Base-by-base conservation (phyloP, 2,888 invertebrate genomes). In the Plagodis dolabraria region DNA sequence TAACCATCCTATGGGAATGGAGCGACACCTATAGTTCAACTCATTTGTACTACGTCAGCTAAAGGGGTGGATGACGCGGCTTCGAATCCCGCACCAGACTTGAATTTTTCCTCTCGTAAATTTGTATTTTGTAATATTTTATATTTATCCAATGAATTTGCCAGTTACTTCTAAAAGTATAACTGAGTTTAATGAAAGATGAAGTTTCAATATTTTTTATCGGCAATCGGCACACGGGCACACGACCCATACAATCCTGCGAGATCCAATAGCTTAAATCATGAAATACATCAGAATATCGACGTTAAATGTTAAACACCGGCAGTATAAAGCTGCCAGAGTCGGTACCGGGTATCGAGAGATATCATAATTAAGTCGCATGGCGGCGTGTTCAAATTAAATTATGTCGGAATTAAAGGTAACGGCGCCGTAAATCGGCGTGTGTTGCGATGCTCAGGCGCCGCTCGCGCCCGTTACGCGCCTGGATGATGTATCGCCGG, bases 381-480 rank as follows among this genome's bases (percentile, higher is more conserved):
- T 69, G 71, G 83, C 77, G 81, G 78, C 85, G 80, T 88, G 87
- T 87, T 87, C 82, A 83, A 86, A 86, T 87, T 85, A 87, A 87
- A 85, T 89, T 87, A 89, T 87, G 86, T 86, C 79, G 72, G 77
- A 85, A 86, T 88, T 85, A 88, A 87, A 87, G 77, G 82, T 86
- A 83, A 86, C 76, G 78, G 77, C 79, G 69, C 36, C 73, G 80
- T 86, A 87, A 86, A 86, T 86, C 82, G 78, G 71, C 54, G 68
- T 47, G 59, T 63, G 68, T 49, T 63, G 72, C 70, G 74, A 65
- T 72, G 79, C 76, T 76, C 80, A 75, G 80, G 82, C 83, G 83
- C 83, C 79, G 80, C 57, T 57, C 44, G 49, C 50, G 62, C 58
- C 78, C 68, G 83, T 83, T 83, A 83, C 86, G 84, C 84, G 79